A percentile compares a stretch with the other conserved stretches of the same genome.
Evolutionary conservation across 2,888 invertebrate genomes (phyloP).

Genomic region (Agrochola lychnidis): DNA sequence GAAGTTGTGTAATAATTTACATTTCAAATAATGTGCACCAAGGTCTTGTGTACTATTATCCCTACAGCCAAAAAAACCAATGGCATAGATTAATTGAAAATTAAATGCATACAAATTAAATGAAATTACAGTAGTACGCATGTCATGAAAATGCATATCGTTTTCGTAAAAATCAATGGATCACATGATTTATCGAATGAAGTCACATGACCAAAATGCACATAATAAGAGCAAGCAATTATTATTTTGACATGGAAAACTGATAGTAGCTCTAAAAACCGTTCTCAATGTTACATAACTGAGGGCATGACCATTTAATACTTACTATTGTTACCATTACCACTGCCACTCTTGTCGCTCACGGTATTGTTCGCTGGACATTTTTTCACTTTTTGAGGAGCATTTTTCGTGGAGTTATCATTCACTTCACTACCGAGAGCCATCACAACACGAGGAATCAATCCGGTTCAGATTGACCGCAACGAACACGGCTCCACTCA

Average conservation of each 20-base stretch:
- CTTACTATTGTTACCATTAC: constrained; percentile 88
- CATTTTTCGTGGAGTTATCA: constrained; percentile 88
- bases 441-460: constrained; percentile 91
- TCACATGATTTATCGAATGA: constrained; percentile 81
- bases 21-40: constrained; percentile 61
- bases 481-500: constrained; percentile 88
- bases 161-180: constrained; percentile 64
- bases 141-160: constrained; percentile 47
- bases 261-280: constrained; percentile 71
- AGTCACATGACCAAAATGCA: constrained; percentile 84
- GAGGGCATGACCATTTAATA: constrained; percentile 83
- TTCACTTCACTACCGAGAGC: constrained; percentile 91
- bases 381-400: constrained; percentile 89
- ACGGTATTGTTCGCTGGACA: constrained; percentile 84
- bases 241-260: constrained; percentile 68
- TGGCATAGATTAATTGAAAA: constrained; percentile 17
- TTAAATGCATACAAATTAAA: constrained; percentile 32
- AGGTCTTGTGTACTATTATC: constrained; percentile 46
- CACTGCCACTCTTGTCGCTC: constrained; percentile 84
- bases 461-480: constrained; percentile 88
- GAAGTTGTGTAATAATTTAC: constrained; percentile 80
- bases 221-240: constrained; percentile 69
- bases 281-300: constrained; percentile 88
- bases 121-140: constrained; percentile 48
- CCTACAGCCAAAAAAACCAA: constrained; percentile 21